Conservation (phyloP, 2,113 vertebrate species). For the Pachycephala philippinensis region DNA sequence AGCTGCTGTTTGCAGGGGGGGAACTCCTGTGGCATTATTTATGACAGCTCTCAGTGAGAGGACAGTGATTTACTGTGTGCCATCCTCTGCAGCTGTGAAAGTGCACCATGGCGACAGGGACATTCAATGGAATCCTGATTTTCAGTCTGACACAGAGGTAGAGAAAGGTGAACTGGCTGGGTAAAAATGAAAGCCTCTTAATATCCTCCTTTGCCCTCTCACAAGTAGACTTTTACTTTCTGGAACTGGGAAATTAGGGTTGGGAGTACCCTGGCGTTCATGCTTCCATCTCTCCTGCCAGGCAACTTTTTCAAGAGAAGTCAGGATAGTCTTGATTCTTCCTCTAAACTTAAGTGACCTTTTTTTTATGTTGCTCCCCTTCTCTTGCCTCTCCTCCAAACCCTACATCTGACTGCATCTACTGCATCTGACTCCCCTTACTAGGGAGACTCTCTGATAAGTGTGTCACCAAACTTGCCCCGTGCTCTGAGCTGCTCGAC, state of each 20-base stretch:
- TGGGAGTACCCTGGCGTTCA: background rate
- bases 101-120: background rate
- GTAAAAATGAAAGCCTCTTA: background rate
- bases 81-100: slow-evolving; percentile 52
- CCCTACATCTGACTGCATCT: background rate
- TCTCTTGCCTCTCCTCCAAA: background rate
- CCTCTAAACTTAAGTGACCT: background rate
- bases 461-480: background rate
- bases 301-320: background rate
- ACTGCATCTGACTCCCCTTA: background rate
- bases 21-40: slow-evolving; percentile 61
- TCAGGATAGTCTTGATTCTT: background rate
- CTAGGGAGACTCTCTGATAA: background rate
- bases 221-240: background rate
- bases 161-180: background rate
- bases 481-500: background rate
- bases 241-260: background rate
- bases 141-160: slow-evolving; percentile 21
- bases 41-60: slow-evolving; percentile 56
- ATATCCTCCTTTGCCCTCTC: background rate
- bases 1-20: slow-evolving; percentile 53
- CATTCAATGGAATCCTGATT: slow-evolving; percentile 21
- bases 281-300: background rate
- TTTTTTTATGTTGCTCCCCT: background rate
- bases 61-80: slow-evolving; percentile 57